Evolutionary conservation across 2,113 vertebrate species (phyloP), one percentile per base, ranked within the genome.

Genomic region (Myodes glareolus): DNA sequence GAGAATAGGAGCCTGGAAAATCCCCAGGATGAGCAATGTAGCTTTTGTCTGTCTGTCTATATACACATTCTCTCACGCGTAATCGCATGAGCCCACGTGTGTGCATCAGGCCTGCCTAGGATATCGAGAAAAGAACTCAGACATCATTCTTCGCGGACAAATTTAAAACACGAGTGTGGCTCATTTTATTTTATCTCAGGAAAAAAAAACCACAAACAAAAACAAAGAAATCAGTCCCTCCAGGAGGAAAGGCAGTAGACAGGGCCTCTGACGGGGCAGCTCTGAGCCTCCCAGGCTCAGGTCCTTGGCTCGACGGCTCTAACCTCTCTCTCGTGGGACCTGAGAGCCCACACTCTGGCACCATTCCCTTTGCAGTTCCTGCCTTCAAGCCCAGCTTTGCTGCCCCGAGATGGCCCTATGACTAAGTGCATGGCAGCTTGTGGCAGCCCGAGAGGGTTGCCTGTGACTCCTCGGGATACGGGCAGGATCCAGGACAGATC

Each of bases 171-270:
- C 87, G 9, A 84, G 73, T 52, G 29, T 90, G 97, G 97, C 97
- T 97, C 97, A 92, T 96, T 96, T 97, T 97, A 98, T 97, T 97
- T 92, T 73, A 88, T 85, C 95, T 96, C 89, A 63, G 92, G 16
- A 14, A 96, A 94, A 29, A 81, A 75, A 42, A 10, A 33, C 21
- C 14, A 55, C 61, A 93, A 89, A 72, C 23, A 39, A 82, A 47
- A 92, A 75, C 85, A 68, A 80, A 80, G 31, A 52, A 36, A 10
- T 23, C 84, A 80, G 45, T 90, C 96, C 90, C 88, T 85, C 93
- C 81, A 67, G 88, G 94, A 90, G 89, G 84, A 93, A 95, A 96
- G 91, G 93, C 93, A 75, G 76, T 36, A 65, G 75, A 50, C 11
- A 73, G 86, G 87, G 58, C 70, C 96, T 63, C 78, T 13, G 2